A percentile compares a stretch with the other conserved stretches of the same genome.
Conservation (phyloP, 2,797 vertebrate species). For the Urocyon cinereoargenteus region DNA sequence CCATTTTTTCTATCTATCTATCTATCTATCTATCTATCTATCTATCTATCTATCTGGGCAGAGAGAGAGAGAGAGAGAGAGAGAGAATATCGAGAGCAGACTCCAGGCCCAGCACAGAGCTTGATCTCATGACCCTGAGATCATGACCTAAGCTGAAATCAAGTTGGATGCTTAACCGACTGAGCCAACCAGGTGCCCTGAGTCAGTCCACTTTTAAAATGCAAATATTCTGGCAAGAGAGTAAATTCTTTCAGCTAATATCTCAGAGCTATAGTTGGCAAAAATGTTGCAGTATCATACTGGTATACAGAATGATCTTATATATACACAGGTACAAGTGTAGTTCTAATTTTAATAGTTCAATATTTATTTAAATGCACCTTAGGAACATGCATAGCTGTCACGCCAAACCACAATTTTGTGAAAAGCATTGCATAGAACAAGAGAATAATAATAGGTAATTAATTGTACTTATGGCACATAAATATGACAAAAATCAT, state of each 20-base stretch:
- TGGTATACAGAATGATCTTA: neutral
- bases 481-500: neutral
- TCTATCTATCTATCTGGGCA: neutral
- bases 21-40: neutral
- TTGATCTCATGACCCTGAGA: neutral
- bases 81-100: neutral
- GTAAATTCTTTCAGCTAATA: neutral
- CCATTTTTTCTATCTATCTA: neutral
- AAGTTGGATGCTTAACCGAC: neutral
- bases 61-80: neutral
- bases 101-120: neutral
- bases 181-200: neutral
- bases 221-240: neutral
- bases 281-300: neutral
- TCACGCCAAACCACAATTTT: neutral
- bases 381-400: slow-evolving; percentile 4
- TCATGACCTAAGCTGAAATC: neutral
- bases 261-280: neutral
- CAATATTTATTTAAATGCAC: neutral
- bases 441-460: neutral
- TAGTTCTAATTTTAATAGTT: slow-evolving; percentile 35
- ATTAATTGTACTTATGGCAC: neutral
- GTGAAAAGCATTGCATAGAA: neutral
- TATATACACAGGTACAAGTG: neutral
- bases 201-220: neutral